Base-by-base conservation (phyloP, 2,888 invertebrate genomes). In the Coelopa pilipes region DNA sequence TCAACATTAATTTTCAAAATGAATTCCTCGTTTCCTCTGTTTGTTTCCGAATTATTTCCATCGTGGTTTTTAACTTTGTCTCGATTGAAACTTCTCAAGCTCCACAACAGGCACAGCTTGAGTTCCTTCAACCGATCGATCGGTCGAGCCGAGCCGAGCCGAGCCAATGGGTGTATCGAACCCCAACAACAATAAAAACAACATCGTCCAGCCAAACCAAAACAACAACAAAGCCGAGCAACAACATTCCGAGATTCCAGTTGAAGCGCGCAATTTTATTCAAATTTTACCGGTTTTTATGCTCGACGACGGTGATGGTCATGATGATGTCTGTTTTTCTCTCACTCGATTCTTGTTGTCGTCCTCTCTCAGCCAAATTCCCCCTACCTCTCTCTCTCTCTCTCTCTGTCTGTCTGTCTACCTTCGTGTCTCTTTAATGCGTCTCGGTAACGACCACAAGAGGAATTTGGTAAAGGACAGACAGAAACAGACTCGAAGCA, bases 241-340 rank as follows among this genome's bases (percentile, higher is more conserved):
- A 69, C 60, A 72, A 74, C 76, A 53, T 69, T 57, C 57, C 46
- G 21, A 13, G 19, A 57, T 69, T 65, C 13, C 12, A 57, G 10
- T 57, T 19, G 12, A 45, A 62, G n/a, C 53, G 57, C 71, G 62
- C 49, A 69, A 50, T 69, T 53, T 69, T 65, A 72, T 75, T 75
- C 50, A 81, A 79, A 81, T 80, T 76, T 78, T 82, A 82, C 82
- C 82, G 82, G 82, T 83, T 82, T 82, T 82, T 81, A 45, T 47
- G 9, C 24, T 76, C 77, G 34, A 15, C 1, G 21, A 21, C 79
- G 77, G 76, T 80, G 78, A 80, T 79, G 77, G 55, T 55, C 10
- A 2, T 65, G 49, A 65, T 65, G 4, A 12, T 7, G 4, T 60
- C 10, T 7, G 3, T n/a, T 60, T 13, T 60, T 60, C n/a, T n/a